Evolutionary conservation across 2,113 vertebrate genomes (phyloP), one percentile per base, ranked within the genome.

Genomic region (Corapipo altera): DNA sequence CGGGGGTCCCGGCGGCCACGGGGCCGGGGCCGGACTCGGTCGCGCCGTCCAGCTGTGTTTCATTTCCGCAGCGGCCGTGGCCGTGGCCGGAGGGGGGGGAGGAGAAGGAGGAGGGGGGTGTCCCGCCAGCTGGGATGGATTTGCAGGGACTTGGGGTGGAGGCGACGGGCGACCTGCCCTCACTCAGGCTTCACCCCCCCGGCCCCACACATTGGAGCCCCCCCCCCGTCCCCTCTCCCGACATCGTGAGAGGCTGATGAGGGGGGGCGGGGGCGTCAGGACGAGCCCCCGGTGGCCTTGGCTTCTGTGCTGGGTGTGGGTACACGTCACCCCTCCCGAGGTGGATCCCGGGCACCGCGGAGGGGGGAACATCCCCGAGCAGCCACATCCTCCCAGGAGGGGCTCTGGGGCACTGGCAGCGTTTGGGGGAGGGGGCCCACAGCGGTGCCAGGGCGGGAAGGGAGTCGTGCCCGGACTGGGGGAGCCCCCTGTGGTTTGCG

Each of bases 41-140:
- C 64, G 5, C 64, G 43, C 43, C 44, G 15, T 66, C 88, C 91
- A 91, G 83, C 88, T 85, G 91, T 1, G 33, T 78, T 61, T 59
- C 91, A 54, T 88, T 93, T 93, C 88, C 88, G 69, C 75, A 69
- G 69, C 69, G 82, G 82, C 69, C 48, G 75, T 55, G 82, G 82
- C 74, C 77, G 69, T 67, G 69, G 86, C 77, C 86, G 37, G 86
- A 20, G 61, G 37, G 8, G 54, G 41, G 61, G 51, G 8, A 51
- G 26, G 26, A 51, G 26, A 26, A 52, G 21, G 59, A 7, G 81
- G 69, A 58, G n/a, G 11, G 18, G 81, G 76, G 23, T 16, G 8
- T 64, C 83, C 69, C 71, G n/a, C 70, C 64, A 65, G 67, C 62
- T 88, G 84, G 49, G 55, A 37, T 71, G 75, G 64, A 59, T 93